Evolutionary conservation across 2,888 invertebrate genomes (phyloP).

Genomic region (Sclerodermus sp.): DNA sequence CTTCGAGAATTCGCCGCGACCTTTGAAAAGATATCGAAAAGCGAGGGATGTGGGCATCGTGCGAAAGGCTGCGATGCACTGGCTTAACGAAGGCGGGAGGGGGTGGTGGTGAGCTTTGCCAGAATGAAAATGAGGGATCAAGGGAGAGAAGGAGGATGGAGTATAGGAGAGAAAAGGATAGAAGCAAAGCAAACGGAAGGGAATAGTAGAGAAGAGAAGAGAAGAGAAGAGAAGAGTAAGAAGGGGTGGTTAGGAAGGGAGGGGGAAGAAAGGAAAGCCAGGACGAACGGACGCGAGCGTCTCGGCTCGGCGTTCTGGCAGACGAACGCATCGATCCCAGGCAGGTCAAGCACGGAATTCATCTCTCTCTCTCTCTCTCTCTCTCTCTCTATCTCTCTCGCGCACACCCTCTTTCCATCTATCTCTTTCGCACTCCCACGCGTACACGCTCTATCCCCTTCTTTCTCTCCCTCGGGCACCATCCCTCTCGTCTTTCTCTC

Average conservation of each 20-base stretch:
- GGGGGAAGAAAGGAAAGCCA: slow-evolving; percentile 30
- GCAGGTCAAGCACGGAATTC: slow-evolving; percentile 58
- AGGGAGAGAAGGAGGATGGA: slow-evolving; percentile 11
- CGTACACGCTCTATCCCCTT: slow-evolving; percentile 16
- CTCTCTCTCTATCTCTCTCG: slow-evolving; percentile 14
- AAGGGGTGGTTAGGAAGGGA: slow-evolving; percentile 15
- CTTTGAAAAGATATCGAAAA: too few relatives aligned
- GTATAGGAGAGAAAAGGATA: slow-evolving; percentile 8
- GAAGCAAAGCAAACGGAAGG: slow-evolving; percentile 16
- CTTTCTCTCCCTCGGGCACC: slow-evolving; percentile 22
- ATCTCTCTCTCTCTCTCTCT: slow-evolving; percentile 33
- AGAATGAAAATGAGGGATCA: not conserved
- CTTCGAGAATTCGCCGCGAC: too few relatives aligned
- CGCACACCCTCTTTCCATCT: slow-evolving; percentile 10
- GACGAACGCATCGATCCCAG: slow-evolving; percentile 59
- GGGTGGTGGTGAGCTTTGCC: slow-evolving; percentile 1
- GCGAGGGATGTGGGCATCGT: not conserved
- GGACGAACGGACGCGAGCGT: slow-evolving; percentile 53
- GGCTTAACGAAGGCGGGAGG: slow-evolving; percentile 16
- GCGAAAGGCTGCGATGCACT: slow-evolving; percentile 11
- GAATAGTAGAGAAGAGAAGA: slow-evolving; percentile 10
- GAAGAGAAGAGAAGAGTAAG: slow-evolving; percentile 17
- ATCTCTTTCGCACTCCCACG: too few relatives aligned
- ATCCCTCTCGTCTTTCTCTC: slow-evolving; percentile 18
- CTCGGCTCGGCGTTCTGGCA: slow-evolving; percentile 57